Percentiles rank a stretch among this genome's conserved stretches.
These are phyloP conservation scores for Telmatochromis brichardi DNA, from an alignment of 2,113 vertebrate genomes.

Conservation along the genomic window DNA sequence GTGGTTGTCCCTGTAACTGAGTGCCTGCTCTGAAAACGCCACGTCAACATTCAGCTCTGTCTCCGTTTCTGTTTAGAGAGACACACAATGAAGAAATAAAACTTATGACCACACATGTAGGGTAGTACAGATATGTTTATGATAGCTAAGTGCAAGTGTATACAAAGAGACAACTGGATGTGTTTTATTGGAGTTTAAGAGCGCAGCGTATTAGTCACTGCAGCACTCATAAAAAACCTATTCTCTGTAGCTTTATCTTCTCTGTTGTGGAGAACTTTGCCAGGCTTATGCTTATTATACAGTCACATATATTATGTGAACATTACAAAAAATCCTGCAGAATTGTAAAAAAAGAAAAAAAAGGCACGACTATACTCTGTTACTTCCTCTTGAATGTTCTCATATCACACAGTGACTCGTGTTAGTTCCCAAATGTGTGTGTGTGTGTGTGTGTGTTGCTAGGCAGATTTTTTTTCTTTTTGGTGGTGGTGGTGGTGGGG, in stretches of 20 bases:
- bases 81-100: not conserved
- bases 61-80: constrained; percentile 51
- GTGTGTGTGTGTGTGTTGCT: not conserved
- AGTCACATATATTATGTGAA: not conserved
- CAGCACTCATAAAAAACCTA: not conserved
- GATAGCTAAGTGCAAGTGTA: not conserved
- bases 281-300: not conserved
- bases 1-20: constrained; percentile 72
- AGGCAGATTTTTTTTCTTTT: not conserved
- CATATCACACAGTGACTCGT: not conserved
- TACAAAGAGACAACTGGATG: constrained; percentile 7
- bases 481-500: not conserved
- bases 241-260: not conserved
- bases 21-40: constrained; percentile 90
- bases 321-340: not conserved
- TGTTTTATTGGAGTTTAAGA: not conserved
- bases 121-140: not conserved
- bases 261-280: not conserved
- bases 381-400: not conserved
- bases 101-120: not conserved
- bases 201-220: not conserved
- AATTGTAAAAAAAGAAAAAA: not conserved
- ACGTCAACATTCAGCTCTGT: constrained; percentile 88
- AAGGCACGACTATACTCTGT: fast-evolving
- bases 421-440: not conserved